A percentile compares a stretch with the other conserved stretches of the same genome.
phyloP scores from a whole-genome alignment of 2,797 vertebrate species.

The Gallinago nigripennis region DNA sequence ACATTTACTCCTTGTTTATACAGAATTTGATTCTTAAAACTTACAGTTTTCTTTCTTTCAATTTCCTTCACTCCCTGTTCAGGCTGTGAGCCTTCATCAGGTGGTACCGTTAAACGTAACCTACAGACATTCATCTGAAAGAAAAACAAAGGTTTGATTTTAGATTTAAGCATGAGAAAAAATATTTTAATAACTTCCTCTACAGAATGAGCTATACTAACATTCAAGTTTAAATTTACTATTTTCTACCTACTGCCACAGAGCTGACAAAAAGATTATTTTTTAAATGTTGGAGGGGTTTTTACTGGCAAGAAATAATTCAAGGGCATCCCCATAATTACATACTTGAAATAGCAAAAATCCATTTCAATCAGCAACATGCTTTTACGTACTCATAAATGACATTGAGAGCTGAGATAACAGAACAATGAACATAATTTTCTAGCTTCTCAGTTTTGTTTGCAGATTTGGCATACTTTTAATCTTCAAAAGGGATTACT shows the following conservation, averaged over 20 bases:
- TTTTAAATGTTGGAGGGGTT: background rate
- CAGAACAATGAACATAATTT: background rate
- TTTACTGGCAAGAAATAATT: constrained; percentile 3
- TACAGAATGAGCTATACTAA: background rate
- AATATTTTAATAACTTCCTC: background rate
- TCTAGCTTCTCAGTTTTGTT: background rate
- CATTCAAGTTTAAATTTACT: background rate
- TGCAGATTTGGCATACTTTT: background rate
- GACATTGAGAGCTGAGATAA: background rate
- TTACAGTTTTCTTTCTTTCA: constrained; percentile 81
- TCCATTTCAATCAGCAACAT: background rate
- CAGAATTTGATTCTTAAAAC: constrained; percentile 37
- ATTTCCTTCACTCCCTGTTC: constrained; percentile 72
- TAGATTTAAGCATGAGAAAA: background rate
- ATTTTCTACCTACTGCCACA: background rate
- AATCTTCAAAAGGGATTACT: background rate
- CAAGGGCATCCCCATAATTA: background rate
- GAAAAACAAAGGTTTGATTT: background rate
- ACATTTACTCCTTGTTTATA: background rate
- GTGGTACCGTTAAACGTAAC: constrained; percentile 89
- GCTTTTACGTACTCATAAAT: background rate
- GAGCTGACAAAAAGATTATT: background rate
- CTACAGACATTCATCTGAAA: constrained; percentile 86
- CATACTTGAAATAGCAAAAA: background rate
- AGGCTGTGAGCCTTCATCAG: constrained; percentile 72